Evolutionary conservation across 1,140 invertebrate species (phyloP), one percentile per base, ranked within the genome.

Genomic region (Bombyx mandarina): DNA sequence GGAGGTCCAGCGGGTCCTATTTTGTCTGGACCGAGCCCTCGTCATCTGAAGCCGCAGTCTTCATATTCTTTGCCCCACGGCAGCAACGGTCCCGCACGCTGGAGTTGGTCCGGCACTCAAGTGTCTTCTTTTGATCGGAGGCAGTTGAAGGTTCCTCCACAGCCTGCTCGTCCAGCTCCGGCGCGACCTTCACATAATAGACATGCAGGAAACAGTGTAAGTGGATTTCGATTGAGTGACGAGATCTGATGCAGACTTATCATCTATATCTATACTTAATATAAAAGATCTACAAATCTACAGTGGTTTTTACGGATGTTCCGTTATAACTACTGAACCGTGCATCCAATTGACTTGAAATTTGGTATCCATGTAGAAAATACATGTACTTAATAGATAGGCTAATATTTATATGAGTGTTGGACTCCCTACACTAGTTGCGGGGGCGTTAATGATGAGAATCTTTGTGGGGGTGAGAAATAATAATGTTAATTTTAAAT

Each of bases 41-140:
- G 72, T 45, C 80, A 87, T 64, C 61, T 86, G 51, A 57, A 79
- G 12, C 82, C 84, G 3, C 82, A 87, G 56, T 87, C 84, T 8
- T 87, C 84, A 8, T 87, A 87, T 60, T 87, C 84, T 12, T 56
- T 87, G 57, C 84, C 84, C 5, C 82, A 87, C 46, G 78, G 79
- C 10, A 79, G 71, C 61, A 82, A 81, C 49, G 82, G 80, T 6
- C 80, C 78, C 7, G 73, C 75, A n/a, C 77, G 81, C 6, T 85
- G 82, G 82, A 67, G 80, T 26, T 84, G 82, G 81, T 68, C 79
- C 22, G 79, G 80, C n/a, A 84, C 69, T 60, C 73, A 84, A 58
- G 75, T 73, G 18, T 85, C 88, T 18, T 88, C 88, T 0, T 86
- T 88, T 61, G 88, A 89, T 58, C 67, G 88, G 49, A 75, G 88